phyloP scores from a whole-genome alignment of 2,113 vertebrate species.

The Pelmatolapia mariae region DNA sequence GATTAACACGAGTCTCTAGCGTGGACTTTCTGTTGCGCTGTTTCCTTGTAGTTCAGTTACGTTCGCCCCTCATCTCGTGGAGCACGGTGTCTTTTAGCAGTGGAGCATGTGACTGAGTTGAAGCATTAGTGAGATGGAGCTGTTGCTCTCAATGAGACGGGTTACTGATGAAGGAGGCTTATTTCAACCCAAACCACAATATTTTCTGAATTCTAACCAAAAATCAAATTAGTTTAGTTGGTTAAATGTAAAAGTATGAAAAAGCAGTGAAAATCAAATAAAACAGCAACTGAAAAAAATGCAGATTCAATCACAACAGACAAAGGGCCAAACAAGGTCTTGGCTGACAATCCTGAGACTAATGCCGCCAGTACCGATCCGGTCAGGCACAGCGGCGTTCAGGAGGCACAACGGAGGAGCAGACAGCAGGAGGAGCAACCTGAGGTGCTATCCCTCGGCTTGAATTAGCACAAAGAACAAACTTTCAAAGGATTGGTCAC shows the following conservation, averaged over 20 bases:
- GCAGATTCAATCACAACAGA: neutral
- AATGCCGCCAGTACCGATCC: neutral
- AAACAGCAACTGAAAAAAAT: neutral
- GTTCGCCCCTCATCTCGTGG: neutral
- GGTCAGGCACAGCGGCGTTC: neutral
- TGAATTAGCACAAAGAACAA: neutral
- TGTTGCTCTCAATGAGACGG: accelerated
- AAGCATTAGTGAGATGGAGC: neutral
- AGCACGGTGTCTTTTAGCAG: neutral
- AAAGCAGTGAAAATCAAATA: neutral
- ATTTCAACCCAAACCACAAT: neutral
- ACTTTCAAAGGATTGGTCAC: neutral
- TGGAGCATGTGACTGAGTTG: neutral
- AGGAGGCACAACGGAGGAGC: neutral
- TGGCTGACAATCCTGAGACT: neutral
- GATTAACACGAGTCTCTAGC: neutral
- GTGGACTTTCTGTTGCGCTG: neutral
- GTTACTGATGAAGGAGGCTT: neutral
- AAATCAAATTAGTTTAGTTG: neutral
- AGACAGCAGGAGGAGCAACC: neutral
- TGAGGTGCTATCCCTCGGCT: neutral
- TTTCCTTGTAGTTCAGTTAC: neutral
- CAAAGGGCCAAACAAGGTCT: neutral
- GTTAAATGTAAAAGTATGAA: neutral
- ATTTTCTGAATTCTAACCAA: neutral